Evolutionary conservation across 2,797 vertebrate species (phyloP).

Genomic region (Xiphorhynchus erythropygius): DNA sequence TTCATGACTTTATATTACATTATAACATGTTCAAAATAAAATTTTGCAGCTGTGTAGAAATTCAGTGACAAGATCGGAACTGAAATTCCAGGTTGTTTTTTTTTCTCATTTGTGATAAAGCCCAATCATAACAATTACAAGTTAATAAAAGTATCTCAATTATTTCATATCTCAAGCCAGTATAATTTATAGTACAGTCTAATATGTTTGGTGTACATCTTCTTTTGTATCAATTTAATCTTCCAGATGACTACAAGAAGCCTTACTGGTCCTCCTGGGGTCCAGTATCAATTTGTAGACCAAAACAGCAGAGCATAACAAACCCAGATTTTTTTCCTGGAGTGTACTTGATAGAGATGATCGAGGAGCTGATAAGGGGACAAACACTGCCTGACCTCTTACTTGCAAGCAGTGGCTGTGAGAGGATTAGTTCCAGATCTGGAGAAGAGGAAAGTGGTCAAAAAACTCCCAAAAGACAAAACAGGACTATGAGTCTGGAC

Average conservation of each 20-base stretch:
- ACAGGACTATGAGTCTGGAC: neutral
- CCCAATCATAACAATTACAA: neutral
- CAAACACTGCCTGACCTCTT: neutral
- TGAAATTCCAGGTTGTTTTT: neutral
- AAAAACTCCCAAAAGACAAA: neutral
- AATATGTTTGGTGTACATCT: neutral
- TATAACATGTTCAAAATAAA: neutral
- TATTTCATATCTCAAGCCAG: neutral
- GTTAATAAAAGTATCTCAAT: neutral
- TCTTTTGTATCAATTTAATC: neutral
- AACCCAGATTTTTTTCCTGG: neutral
- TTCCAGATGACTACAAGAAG: neutral
- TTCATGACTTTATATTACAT: neutral
- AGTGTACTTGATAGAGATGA: neutral
- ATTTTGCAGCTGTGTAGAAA: neutral
- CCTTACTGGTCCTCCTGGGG: accelerated
- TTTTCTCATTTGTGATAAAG: neutral
- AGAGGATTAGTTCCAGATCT: neutral
- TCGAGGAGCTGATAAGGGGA: accelerated
- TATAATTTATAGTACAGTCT: neutral
- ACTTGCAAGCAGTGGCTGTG: neutral
- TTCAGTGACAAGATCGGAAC: neutral
- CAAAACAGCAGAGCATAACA: neutral
- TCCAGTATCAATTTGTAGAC: neutral
- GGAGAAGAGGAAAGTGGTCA: neutral